A percentile compares a stretch with the other conserved stretches of the same genome.
Evolutionary conservation across 2,888 invertebrate genomes (phyloP).

Genomic region (Trissolcus brochymenae): DNA sequence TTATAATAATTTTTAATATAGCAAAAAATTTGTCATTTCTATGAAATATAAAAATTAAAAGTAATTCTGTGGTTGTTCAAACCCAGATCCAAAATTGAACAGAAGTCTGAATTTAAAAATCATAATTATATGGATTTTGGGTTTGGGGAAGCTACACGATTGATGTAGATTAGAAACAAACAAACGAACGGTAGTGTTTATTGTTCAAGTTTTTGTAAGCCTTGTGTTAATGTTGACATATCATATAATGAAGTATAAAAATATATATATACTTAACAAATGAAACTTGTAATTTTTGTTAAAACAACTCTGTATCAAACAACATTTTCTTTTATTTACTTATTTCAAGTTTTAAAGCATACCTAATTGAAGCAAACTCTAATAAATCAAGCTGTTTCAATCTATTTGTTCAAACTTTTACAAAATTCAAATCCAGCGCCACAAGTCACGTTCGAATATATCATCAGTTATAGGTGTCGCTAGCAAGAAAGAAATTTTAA

Average conservation of each 20-base stretch:
- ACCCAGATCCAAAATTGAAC: constrained; percentile 9
- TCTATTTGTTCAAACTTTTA: neutral
- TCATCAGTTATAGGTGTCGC: constrained; percentile 16
- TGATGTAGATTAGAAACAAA: constrained; percentile 58
- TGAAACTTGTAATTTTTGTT: neutral
- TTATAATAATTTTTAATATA: neutral
- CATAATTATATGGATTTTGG: constrained; percentile 7
- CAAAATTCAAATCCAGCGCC: neutral
- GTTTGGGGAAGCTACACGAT: constrained; percentile 20
- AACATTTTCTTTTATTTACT: neutral
- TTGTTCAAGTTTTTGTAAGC: constrained; percentile 63
- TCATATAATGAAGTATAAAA: constrained; percentile 58
- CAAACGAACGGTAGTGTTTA: constrained; percentile 59
- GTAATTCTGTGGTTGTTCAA: constrained; percentile 8
- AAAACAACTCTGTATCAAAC: neutral
- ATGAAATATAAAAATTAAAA: constrained; percentile 10
- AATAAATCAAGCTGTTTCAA: neutral
- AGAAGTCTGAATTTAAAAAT: constrained; percentile 16
- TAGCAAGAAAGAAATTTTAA: constrained; percentile 5
- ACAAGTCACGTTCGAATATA: neutral
- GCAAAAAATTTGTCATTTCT: neutral
- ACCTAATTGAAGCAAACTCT: neutral
- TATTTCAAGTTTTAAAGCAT: neutral
- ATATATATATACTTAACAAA: constrained; percentile 18
- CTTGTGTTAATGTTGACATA: constrained; percentile 62